Percentiles rank a stretch among this genome's conserved stretches.
These are phyloP conservation scores for Galemys pyrenaicus DNA, from an alignment of 2,113 vertebrate genomes.

Conservation along the genomic window DNA sequence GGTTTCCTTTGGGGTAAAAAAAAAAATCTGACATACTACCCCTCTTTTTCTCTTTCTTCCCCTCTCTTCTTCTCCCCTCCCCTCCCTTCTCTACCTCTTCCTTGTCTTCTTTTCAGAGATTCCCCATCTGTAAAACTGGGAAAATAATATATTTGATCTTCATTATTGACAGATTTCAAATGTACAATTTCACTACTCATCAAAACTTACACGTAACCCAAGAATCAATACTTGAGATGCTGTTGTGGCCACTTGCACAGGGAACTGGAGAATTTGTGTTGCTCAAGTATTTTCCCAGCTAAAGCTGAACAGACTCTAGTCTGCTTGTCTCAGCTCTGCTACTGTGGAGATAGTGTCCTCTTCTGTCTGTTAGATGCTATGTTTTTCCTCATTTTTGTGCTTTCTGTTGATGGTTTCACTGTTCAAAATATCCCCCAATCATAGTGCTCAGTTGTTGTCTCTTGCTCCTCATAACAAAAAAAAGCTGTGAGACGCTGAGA, in stretches of 20 bases:
- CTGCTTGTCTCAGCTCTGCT: neutral
- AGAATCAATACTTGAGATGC: neutral
- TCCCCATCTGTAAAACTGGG: neutral
- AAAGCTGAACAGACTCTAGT: neutral
- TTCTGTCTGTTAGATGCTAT: neutral
- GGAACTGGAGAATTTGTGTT: neutral
- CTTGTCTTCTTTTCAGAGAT: neutral
- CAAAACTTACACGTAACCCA: neutral
- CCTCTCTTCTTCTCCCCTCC: too few species aligned
- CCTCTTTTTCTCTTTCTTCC: rapidly evolving
- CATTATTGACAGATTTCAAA: neutral
- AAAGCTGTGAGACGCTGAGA: neutral
- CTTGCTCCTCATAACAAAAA: neutral
- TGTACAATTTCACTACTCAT: neutral
- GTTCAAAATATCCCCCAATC: neutral
- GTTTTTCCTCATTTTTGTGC: neutral
- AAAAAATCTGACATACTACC: neutral
- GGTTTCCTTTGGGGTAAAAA: neutral
- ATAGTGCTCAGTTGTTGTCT: neutral
- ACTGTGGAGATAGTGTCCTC: neutral
- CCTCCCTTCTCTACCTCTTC: neutral
- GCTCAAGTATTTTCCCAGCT: neutral
- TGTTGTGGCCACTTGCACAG: neutral
- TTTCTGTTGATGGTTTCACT: neutral
- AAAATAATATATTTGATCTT: neutral